phyloP scores from a whole-genome alignment of 2,888 invertebrate species.

The Operophtera brumata region DNA sequence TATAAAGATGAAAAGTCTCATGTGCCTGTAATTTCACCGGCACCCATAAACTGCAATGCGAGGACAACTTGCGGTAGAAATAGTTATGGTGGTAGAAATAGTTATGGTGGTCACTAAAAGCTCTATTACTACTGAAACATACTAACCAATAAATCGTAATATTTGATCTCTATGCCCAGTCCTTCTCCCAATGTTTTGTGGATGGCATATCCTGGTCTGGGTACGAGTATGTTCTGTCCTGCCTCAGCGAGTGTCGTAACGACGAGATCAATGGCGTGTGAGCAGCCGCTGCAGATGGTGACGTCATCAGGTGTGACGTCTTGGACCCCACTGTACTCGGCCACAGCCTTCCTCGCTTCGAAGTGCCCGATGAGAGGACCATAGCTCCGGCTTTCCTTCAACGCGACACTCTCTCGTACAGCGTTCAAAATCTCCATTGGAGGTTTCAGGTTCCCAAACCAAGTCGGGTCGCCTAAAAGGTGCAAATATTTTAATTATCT shows the following conservation, averaged over 20 bases:
- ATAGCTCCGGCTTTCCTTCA: constrained; percentile 91
- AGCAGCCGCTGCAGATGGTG: constrained; percentile 95
- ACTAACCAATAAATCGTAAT: constrained; percentile 85
- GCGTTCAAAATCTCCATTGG: constrained; percentile 89
- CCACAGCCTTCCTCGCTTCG: constrained; percentile 89
- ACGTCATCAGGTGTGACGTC: constrained; percentile 84
- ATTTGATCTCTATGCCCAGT: constrained; percentile 87
- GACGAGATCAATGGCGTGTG: constrained; percentile 94
- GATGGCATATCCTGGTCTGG: constrained; percentile 94
- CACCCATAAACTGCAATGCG: too few relatives aligned
- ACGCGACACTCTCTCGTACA: constrained; percentile 84
- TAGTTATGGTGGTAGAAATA: too few relatives aligned
- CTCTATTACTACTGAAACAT: constrained; percentile 1
- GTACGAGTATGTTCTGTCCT: constrained; percentile 95
- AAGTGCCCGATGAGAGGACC: constrained; percentile 90
- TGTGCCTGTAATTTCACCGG: too few relatives aligned
- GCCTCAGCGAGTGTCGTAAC: constrained; percentile 92
- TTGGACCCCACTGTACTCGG: constrained; percentile 88
- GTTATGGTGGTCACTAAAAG: too few relatives aligned
- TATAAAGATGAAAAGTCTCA: too few relatives aligned
- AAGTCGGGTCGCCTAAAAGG: constrained; percentile 93
- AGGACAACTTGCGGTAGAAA: too few relatives aligned
- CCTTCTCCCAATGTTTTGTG: constrained; percentile 93
- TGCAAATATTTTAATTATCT: neutral
- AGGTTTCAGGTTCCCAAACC: constrained; percentile 93